Conservation (phyloP, 1,140 invertebrate species). For the Chironomus striatipennis region DNA sequence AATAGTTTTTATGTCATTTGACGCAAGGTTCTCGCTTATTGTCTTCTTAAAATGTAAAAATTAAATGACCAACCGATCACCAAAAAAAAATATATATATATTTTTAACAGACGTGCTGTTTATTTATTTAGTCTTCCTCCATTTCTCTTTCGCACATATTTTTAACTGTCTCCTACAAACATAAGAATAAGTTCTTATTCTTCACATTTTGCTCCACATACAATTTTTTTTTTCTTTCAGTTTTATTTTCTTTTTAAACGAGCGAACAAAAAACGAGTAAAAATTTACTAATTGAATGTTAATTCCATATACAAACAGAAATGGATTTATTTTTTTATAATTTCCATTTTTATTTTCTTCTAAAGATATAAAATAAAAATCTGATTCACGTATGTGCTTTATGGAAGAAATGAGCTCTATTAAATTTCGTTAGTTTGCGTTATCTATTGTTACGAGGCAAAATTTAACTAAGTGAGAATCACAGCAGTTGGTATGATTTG, state of each 20-base stretch:
- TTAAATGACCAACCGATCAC: background rate
- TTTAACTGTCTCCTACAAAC: no score
- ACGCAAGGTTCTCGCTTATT: background rate
- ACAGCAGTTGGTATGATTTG: background rate
- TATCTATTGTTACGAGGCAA: background rate
- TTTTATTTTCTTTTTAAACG: no score
- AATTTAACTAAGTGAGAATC: conserved; percentile 2
- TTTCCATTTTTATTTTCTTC: background rate
- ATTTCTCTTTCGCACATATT: no score
- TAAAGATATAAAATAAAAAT: background rate
- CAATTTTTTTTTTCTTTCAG: no score
- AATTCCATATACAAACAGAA: background rate
- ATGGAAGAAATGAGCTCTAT: background rate
- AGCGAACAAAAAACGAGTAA: no score
- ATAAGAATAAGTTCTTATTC: no score
- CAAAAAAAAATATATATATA: background rate
- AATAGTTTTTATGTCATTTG: background rate
- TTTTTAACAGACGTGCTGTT: no score
- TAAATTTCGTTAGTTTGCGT: conserved; percentile 13
- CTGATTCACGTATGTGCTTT: conserved; percentile 3
- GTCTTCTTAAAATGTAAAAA: background rate
- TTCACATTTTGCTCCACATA: no score
- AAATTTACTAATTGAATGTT: background rate
- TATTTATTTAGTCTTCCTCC: no score
- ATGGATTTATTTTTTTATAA: background rate